Evolutionary conservation across 2,797 vertebrate species (phyloP).

Genomic region (Hyperoplus immaculatus): DNA sequence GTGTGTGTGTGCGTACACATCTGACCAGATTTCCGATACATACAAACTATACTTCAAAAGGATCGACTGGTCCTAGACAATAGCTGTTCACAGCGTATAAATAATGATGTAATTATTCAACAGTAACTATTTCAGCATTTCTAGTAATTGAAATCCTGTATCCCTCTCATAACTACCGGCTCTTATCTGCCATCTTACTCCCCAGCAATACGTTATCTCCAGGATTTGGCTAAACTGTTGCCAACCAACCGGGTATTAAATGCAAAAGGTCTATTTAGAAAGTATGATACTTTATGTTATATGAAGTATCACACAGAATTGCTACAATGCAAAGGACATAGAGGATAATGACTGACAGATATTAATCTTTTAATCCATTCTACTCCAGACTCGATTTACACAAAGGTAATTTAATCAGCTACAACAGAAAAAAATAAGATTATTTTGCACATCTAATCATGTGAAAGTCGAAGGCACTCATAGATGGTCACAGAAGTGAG

Average conservation of each 20-base stretch:
- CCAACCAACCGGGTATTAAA: background rate
- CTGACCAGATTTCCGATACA: conserved; percentile 24
- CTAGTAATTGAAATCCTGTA: background rate
- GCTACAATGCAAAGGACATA: background rate
- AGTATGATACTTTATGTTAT: background rate
- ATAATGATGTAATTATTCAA: background rate
- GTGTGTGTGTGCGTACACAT: conserved; percentile 23
- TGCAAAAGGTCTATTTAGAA: background rate
- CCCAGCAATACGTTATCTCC: background rate
- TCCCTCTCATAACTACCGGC: background rate
- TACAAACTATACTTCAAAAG: conserved; percentile 5
- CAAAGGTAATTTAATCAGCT: conserved; percentile 6
- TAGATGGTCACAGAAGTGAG: conserved; percentile 54
- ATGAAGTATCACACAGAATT: background rate
- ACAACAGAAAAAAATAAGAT: background rate
- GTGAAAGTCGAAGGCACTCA: conserved; percentile 8
- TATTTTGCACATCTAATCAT: conserved; percentile 8
- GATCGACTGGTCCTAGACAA: background rate
- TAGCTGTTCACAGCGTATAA: background rate
- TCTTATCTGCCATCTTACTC: background rate
- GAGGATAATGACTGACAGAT: conserved; percentile 4
- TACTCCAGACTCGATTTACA: conserved; percentile 6
- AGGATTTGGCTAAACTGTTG: background rate
- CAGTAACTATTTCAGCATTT: background rate
- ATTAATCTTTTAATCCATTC: conserved; percentile 18